phyloP scores from a whole-genome alignment of 2,888 invertebrate genomes.

The Xanthorhoe spadicearia region DNA sequence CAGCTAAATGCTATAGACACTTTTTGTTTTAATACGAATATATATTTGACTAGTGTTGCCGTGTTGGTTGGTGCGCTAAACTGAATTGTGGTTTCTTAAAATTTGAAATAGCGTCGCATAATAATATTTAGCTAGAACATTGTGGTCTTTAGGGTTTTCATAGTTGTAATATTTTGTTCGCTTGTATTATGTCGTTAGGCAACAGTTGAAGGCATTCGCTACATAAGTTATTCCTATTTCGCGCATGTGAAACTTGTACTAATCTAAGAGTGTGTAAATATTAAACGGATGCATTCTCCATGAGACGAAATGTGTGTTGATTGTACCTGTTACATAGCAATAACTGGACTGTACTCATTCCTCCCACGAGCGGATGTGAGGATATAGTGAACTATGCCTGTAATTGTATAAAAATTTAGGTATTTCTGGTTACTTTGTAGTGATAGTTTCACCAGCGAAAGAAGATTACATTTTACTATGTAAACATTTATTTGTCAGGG shows the following conservation, averaged over 20 bases:
- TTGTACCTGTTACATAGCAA: slow-evolving; percentile 6
- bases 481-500: slow-evolving; percentile 1
- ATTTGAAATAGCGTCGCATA: slow-evolving; percentile 5
- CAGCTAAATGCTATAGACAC: background rate
- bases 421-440: background rate
- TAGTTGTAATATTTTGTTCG: slow-evolving; percentile 5
- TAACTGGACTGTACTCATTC: background rate
- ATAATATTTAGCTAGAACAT: slow-evolving; percentile 5
- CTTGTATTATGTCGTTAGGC: slow-evolving; percentile 19
- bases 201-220: slow-evolving; percentile 27
- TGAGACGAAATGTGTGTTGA: background rate
- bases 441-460: background rate
- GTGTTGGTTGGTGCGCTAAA: background rate
- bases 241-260: slow-evolving; percentile 10
- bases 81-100: background rate
- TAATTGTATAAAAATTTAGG: background rate
- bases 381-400: background rate
- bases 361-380: background rate
- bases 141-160: slow-evolving; percentile 7
- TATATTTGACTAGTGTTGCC: background rate
- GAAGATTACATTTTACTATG: background rate
- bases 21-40: background rate
- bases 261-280: slow-evolving; percentile 17
- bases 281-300: slow-evolving; percentile 5
- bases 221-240: slow-evolving; percentile 15